Conservation (phyloP, 2,888 invertebrate genomes). For the Bibio marci region DNA sequence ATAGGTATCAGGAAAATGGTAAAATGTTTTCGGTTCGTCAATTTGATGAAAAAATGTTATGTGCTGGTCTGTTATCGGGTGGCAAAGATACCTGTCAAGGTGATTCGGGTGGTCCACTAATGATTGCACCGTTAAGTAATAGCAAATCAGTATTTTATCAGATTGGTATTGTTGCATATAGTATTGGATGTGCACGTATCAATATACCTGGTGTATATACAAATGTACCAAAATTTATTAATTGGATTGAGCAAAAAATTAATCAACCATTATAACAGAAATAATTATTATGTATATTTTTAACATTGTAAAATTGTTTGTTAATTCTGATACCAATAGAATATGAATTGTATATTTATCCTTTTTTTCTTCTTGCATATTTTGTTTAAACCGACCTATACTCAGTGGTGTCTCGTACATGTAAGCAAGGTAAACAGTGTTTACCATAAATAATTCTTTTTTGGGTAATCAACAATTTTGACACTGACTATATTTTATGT, state of each 20-base stretch:
- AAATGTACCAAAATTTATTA: conserved; percentile 37
- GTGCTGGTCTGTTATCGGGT: conserved; percentile 23
- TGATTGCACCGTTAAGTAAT: conserved; percentile 15
- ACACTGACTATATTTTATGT: too few species aligned
- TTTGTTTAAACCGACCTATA: too few species aligned
- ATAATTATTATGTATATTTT: too few species aligned
- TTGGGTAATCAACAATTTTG: too few species aligned
- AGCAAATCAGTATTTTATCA: conserved; percentile 25
- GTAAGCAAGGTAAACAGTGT: too few species aligned
- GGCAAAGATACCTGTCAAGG: conserved; percentile 28
- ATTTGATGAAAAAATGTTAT: conserved; percentile 22
- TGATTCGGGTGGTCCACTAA: conserved; percentile 28
- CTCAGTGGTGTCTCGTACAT: too few species aligned
- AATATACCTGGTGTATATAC: conserved; percentile 47
- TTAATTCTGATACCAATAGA: too few species aligned
- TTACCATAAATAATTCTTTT: too few species aligned
- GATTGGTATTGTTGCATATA: conserved; percentile 50
- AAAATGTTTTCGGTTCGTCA: conserved; percentile 19
- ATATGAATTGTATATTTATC: too few species aligned
- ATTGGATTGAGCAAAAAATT: conserved; percentile 39
- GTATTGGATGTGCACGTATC: conserved; percentile 42
- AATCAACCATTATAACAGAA: too few species aligned
- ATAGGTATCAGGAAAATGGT: conserved; percentile 17
- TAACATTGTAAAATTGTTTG: too few species aligned
- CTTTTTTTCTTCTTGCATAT: too few species aligned